Base-by-base conservation (phyloP, 2,113 vertebrate genomes). In the Cavia aperea region DNA sequence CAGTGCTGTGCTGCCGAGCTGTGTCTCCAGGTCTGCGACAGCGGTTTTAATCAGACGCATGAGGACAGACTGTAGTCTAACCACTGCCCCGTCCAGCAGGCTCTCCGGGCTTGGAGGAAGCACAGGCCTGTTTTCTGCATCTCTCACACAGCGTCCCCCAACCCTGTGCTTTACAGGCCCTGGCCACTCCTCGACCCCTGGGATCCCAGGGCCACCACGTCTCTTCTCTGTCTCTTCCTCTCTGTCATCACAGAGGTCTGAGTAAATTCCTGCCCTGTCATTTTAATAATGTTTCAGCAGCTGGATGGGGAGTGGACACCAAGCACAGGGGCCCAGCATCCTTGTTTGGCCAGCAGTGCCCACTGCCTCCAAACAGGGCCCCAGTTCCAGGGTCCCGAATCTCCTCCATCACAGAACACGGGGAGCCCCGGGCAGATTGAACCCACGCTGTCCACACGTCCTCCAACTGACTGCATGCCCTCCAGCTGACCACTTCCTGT, bases 181-280 rank as follows among this genome's bases (percentile, higher is more conserved):
- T 8, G 5, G 7, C 1, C 18, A 8, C 15, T 23, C 29, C 14
- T 5, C 39, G 2, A 0, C 12, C 3, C 6, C 51, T 0, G 3
- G 1, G 33, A 51, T 31, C 39, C 65, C 39, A 15, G 18, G 60
- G n/a, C 75, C 16, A 2, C 49, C 43, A 5, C 0, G 3, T 19
- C 49, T 60, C 39, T 39, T 39, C 39, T 11, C 10, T 29, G 29
- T 51, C 16, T n/a, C 46, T 63, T 72, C 43, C 39, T 33, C 15
- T 56, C 15, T 49, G 46, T 81, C 26, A 49, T 51, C 78, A n/a
- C 12, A n/a, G 39, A 73, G 29, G 10, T 26, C 14, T 15, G 11
- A 39, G 18, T 16, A 14, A 63, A 78, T 26, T n/a, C 23, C 39
- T 51, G 73, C n/a, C 5, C 8, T 31, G 3, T 8, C 46, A 63